phyloP scores from a whole-genome alignment of 2,113 vertebrate genomes.

The Hippocampus abdominalis region DNA sequence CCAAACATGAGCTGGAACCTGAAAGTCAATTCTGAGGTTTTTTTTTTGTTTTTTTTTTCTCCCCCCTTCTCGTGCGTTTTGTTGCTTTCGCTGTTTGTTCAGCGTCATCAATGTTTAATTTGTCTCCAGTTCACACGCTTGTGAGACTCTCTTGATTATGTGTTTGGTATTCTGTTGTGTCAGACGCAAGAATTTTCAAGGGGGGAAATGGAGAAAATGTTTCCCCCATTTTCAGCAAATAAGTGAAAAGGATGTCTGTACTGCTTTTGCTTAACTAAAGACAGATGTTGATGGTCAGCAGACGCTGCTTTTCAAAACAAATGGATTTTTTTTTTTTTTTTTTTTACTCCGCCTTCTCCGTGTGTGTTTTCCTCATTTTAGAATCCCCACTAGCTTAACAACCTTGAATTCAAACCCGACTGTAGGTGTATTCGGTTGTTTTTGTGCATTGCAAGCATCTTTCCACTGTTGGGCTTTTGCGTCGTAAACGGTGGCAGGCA shows the following conservation, averaged over 20 bases:
- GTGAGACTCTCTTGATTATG: constrained; percentile 37
- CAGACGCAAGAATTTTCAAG: constrained; percentile 61
- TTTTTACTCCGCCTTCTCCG: constrained; percentile 14
- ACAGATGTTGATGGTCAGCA: constrained; percentile 69
- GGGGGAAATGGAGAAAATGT: constrained; percentile 67
- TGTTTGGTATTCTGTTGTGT: constrained; percentile 62
- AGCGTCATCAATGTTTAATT: constrained; percentile 21
- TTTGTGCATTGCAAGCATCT: constrained; percentile 9
- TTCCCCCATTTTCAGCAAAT: constrained; percentile 56
- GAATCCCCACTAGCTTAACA: constrained; percentile 22
- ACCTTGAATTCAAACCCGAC: constrained; percentile 16
- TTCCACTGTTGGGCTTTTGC: constrained; percentile 34
- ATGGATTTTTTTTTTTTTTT: constrained; percentile 46
- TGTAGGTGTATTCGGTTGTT: constrained; percentile 12
- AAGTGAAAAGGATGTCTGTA: constrained; percentile 71
- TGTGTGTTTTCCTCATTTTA: constrained; percentile 48
- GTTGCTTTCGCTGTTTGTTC: not conserved
- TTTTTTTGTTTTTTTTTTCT: not conserved
- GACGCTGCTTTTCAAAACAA: constrained; percentile 61
- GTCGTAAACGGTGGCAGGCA: constrained; percentile 31
- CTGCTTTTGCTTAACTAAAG: constrained; percentile 65
- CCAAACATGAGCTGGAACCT: not conserved
- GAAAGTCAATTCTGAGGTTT: not conserved
- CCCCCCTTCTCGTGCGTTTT: not conserved
- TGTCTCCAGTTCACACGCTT: constrained; percentile 19